Percentiles rank a stretch among this genome's conserved stretches.
These are phyloP conservation scores for Drosophila simulans DNA, from an alignment of 1,140 invertebrate species.

Conservation along the genomic window DNA sequence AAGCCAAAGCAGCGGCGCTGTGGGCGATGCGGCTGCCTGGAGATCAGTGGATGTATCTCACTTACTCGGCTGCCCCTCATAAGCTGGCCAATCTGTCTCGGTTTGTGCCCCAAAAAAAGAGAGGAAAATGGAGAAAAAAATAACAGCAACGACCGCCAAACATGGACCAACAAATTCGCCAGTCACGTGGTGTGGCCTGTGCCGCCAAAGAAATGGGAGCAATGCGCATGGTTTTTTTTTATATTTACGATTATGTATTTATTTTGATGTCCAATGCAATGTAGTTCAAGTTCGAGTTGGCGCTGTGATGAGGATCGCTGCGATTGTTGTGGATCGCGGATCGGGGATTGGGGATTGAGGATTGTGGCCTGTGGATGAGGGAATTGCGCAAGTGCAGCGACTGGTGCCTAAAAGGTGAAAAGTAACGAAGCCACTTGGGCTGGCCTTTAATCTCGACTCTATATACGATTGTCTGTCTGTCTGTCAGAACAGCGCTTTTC, in stretches of 20 bases:
- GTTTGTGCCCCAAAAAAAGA: conserved; percentile 55
- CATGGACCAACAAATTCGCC: conserved; percentile 68
- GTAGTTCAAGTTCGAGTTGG: conserved; percentile 76
- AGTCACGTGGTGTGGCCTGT: conserved; percentile 72
- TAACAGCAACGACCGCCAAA: conserved; percentile 45
- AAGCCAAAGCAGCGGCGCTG: conserved; percentile 63
- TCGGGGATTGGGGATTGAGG: background rate
- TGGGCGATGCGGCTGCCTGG: conserved; percentile 71
- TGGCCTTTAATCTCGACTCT: conserved; percentile 65
- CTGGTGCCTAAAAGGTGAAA: conserved; percentile 30
- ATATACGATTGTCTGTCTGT: conserved; percentile 27
- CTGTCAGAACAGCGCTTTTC: conserved; percentile 54
- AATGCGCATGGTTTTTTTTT: conserved; percentile 47
- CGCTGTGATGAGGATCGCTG: conserved; percentile 55
- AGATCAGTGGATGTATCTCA: conserved; percentile 48
- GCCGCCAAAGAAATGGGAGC: conserved; percentile 67
- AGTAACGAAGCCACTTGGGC: conserved; percentile 15
- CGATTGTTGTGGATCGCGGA: conserved; percentile 1
- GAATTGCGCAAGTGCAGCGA: conserved; percentile 46
- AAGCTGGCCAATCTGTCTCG: conserved; percentile 42
- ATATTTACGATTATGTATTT: conserved; percentile 57
- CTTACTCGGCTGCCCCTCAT: conserved; percentile 19
- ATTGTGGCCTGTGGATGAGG: background rate
- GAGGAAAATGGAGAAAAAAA: conserved; percentile 13
- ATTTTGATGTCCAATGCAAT: conserved; percentile 71